Conservation (phyloP, 2,113 vertebrate genomes). For the Lutjanus erythropterus region DNA sequence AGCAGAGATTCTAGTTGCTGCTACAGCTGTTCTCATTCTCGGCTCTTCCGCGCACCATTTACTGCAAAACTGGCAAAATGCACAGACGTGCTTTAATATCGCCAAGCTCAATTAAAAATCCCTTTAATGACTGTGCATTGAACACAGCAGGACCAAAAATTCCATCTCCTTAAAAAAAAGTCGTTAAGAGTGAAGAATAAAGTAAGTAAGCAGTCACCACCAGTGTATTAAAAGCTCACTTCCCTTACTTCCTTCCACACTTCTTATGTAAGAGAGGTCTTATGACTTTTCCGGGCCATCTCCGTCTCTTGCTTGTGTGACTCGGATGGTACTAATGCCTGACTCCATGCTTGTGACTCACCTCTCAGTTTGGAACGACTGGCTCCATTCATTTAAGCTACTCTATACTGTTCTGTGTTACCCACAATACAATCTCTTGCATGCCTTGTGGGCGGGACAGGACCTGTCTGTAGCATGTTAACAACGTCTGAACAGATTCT, state of each 20-base stretch:
- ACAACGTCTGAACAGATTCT: slow-evolving; percentile 50
- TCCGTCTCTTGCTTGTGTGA: slow-evolving; percentile 52
- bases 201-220: slow-evolving; percentile 45
- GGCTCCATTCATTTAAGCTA: slow-evolving; percentile 43
- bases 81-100: slow-evolving; percentile 44
- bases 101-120: slow-evolving; percentile 66
- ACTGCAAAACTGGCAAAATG: slow-evolving; percentile 61
- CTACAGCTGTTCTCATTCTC: slow-evolving; percentile 70
- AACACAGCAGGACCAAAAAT: slow-evolving; percentile 48
- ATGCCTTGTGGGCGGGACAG: slow-evolving; percentile 63
- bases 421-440: slow-evolving; percentile 40
- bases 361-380: slow-evolving; percentile 38
- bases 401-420: slow-evolving; percentile 43
- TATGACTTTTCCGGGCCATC: slow-evolving; percentile 66
- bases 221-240: slow-evolving; percentile 63
- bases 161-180: slow-evolving; percentile 38
- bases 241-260: slow-evolving; percentile 51
- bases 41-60: slow-evolving; percentile 68
- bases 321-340: slow-evolving; percentile 49
- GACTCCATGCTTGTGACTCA: slow-evolving; percentile 68
- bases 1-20: slow-evolving; percentile 39
- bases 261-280: slow-evolving; percentile 73
- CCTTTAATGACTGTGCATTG: slow-evolving; percentile 53
- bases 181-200: slow-evolving; percentile 46
- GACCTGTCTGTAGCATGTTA: slow-evolving; percentile 63